Evolutionary conservation across 2,797 vertebrate genomes (phyloP).

Genomic region (Rhynchotus rufescens): DNA sequence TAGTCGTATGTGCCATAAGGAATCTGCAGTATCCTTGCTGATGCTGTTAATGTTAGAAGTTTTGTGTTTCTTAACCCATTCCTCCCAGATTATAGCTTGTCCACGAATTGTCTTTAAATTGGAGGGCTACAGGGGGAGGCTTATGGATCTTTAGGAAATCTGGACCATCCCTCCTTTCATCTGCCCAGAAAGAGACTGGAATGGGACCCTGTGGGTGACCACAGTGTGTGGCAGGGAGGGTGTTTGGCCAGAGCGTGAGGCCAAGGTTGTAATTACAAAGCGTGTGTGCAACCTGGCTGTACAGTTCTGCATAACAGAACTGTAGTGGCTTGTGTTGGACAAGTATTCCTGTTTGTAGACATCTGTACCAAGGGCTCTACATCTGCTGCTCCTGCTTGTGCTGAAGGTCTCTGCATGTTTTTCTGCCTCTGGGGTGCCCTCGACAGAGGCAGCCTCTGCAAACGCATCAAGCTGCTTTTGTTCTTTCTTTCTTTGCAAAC

Average conservation of each 20-base stretch:
- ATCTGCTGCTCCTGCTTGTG: not conserved
- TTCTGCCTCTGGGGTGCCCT: not conserved
- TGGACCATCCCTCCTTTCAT: not conserved
- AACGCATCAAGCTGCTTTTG: not conserved
- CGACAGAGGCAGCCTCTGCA: not conserved
- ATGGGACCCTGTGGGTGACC: not conserved
- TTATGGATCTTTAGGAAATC: not conserved
- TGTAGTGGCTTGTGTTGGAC: rapidly evolving
- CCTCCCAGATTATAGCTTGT: not conserved
- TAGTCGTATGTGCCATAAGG: not conserved
- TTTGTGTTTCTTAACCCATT: rapidly evolving
- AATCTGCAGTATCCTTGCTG: not conserved
- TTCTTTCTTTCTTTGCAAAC: not conserved
- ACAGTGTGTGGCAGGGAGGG: not conserved
- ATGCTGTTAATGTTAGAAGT: not conserved
- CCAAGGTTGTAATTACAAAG: not conserved
- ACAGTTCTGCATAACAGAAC: not conserved
- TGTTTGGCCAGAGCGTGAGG: not conserved
- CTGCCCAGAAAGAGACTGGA: not conserved
- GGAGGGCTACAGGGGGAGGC: not conserved
- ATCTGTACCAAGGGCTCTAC: not conserved
- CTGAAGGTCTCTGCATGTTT: not conserved
- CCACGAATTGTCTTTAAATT: not conserved
- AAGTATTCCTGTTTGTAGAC: not conserved
- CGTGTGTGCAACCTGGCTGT: not conserved